Evolutionary conservation across 2,797 vertebrate species (phyloP), one percentile per base, ranked within the genome.

Genomic region (Pogonophryne albipinna): DNA sequence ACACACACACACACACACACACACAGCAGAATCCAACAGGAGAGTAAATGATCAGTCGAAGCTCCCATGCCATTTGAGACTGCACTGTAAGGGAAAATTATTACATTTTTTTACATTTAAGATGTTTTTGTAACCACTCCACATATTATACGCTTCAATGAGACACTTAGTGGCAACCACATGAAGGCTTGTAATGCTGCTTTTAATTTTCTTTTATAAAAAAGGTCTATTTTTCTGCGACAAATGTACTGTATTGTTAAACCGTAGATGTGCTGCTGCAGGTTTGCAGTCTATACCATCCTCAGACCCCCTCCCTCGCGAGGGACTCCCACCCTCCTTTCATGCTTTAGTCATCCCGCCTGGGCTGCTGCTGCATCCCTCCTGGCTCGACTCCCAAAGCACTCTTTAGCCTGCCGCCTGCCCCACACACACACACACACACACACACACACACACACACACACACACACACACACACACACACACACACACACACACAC

Each of bases 261-360:
- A 27, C 67, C 15, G 23, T 31, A 1, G 17, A 71, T 61, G 63
- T 74, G 57, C 72, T 74, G 51, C 51, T 65, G 80, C 72, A 85
- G 73, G 78, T 85, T 84, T 83, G 79, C 73, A 80, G 75, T 76
- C 67, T 19, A 56, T 67, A 66, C 75, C 78, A 76, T 89, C 72
- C 76, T 65, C 66, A 79, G 64, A 67, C 16, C 65, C 47, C 55
- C 65, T 71, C 60, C 75, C 49, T 85, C 76, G 10, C 70, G 64
- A 56, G 77, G 81, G 89, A 86, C 74, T 87, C 84, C 80, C 85
- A 53, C 78, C 70, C 74, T 86, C 62, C 78, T 90, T 87, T 92
- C 82, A 87, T 91, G 83, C 87, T 90, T 84, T 85, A 88, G 85
- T 91, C 86, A 86, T 86, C 87, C 72, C 23, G 67, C 76, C 78